Conservation (phyloP, 2,888 invertebrate species). For the Amiota communis region DNA sequence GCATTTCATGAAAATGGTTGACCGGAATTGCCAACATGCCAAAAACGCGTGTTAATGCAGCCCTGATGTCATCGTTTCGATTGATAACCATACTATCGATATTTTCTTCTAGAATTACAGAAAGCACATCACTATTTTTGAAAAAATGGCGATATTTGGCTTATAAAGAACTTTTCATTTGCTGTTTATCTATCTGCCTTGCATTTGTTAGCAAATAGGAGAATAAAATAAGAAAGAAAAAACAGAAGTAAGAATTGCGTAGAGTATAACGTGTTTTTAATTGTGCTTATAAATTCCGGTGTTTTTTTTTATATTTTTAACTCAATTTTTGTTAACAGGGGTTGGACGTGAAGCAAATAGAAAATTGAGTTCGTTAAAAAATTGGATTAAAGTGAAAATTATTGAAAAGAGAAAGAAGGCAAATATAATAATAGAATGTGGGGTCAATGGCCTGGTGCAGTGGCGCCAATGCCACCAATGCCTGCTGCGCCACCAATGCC, state of each 20-base stretch:
- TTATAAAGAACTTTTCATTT: constrained; percentile 7
- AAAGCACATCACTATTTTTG: constrained; percentile 58
- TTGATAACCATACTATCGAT: too few relatives aligned
- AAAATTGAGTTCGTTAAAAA: neutral
- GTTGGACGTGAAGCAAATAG: too few relatives aligned
- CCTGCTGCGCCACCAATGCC: constrained; percentile 46
- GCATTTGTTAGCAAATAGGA: neutral
- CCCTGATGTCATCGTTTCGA: too few relatives aligned
- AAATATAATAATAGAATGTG: constrained; percentile 53
- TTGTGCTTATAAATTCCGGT: too few relatives aligned
- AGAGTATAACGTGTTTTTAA: too few relatives aligned
- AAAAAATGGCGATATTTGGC: constrained; percentile 60
- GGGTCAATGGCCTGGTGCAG: constrained; percentile 62
- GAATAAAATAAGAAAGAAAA: neutral
- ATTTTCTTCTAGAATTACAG: too few relatives aligned
- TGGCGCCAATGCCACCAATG: constrained; percentile 42
- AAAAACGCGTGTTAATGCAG: too few relatives aligned
- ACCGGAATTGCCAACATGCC: too few relatives aligned
- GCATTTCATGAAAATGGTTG: too few relatives aligned
- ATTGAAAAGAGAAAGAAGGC: constrained; percentile 13
- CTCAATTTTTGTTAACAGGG: too few relatives aligned
- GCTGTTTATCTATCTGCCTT: neutral
- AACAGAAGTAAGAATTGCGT: neutral
- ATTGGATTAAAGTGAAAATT: constrained; percentile 19
- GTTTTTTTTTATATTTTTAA: too few relatives aligned